Conservation (phyloP, 2,888 invertebrate species). For the Lasioglossum lativentre region DNA sequence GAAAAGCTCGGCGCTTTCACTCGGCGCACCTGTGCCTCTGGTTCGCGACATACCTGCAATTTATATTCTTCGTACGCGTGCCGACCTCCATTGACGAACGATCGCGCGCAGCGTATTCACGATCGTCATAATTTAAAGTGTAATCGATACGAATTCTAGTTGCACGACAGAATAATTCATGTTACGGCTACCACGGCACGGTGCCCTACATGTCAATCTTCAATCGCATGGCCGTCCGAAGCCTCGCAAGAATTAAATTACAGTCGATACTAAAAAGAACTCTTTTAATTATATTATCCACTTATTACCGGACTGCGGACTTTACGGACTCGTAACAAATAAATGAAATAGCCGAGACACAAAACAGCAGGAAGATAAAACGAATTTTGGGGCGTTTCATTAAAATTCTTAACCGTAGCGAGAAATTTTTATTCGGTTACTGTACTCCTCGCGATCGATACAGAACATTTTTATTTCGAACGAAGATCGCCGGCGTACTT, state of each 20-base stretch:
- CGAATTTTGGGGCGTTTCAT: too few relatives aligned
- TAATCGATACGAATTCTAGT: background rate
- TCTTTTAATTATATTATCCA: background rate
- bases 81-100: background rate
- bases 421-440: too few relatives aligned
- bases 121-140: slow-evolving; percentile 6
- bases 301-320: background rate
- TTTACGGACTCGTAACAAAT: background rate
- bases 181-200: background rate
- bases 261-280: background rate
- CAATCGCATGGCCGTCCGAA: background rate
- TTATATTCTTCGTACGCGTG: background rate
- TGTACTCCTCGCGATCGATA: too few relatives aligned
- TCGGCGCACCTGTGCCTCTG: too few relatives aligned
- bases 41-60: background rate
- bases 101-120: background rate
- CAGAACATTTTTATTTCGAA: too few relatives aligned
- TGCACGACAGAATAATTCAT: slow-evolving; percentile 1
- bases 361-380: background rate
- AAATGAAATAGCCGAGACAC: too few relatives aligned
- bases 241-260: background rate
- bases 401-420: too few relatives aligned
- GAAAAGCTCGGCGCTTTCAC: background rate
- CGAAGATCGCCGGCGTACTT: too few relatives aligned
- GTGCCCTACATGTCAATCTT: background rate